Conservation (phyloP, 2,888 invertebrate genomes). For the Blera fallax region DNA sequence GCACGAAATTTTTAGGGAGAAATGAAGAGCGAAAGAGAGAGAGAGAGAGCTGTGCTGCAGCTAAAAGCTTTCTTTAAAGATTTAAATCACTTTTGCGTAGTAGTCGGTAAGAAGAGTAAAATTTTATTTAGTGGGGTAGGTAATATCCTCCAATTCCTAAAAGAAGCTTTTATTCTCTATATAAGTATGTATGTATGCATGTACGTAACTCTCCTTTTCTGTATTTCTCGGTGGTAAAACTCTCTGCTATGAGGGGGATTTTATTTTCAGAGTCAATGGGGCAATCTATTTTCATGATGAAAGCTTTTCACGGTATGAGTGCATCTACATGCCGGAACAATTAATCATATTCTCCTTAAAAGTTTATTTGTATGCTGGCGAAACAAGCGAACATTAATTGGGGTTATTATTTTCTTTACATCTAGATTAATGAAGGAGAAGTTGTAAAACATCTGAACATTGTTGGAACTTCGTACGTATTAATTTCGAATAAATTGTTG, state of each 20-base stretch:
- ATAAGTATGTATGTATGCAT: no score
- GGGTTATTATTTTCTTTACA: constrained; percentile 28
- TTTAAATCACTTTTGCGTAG: constrained; percentile 53
- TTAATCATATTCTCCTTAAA: constrained; percentile 58
- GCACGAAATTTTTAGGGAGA: background rate
- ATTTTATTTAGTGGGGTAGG: constrained; percentile 66
- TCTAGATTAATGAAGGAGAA: background rate
- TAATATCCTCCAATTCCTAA: constrained; percentile 46
- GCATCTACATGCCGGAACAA: constrained; percentile 60
- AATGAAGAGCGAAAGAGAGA: constrained; percentile 1
- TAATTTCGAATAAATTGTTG: background rate
- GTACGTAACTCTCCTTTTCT: constrained; percentile 1
- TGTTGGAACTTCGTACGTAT: background rate
- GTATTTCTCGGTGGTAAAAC: background rate
- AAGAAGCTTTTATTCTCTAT: constrained; percentile 42
- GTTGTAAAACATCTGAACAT: background rate
- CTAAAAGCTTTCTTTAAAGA: constrained; percentile 47
- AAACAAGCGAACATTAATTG: constrained; percentile 56
- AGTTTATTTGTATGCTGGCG: constrained; percentile 19
- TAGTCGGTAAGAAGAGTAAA: constrained; percentile 42
- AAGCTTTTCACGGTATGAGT: constrained; percentile 50
- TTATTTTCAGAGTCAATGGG: constrained; percentile 56
- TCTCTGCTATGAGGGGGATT: constrained; percentile 1
- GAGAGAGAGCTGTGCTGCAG: constrained; percentile 34
- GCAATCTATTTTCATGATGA: constrained; percentile 55